Evolutionary conservation across 2,888 invertebrate species (phyloP).

Genomic region (Onthophagus sagittarius): DNA sequence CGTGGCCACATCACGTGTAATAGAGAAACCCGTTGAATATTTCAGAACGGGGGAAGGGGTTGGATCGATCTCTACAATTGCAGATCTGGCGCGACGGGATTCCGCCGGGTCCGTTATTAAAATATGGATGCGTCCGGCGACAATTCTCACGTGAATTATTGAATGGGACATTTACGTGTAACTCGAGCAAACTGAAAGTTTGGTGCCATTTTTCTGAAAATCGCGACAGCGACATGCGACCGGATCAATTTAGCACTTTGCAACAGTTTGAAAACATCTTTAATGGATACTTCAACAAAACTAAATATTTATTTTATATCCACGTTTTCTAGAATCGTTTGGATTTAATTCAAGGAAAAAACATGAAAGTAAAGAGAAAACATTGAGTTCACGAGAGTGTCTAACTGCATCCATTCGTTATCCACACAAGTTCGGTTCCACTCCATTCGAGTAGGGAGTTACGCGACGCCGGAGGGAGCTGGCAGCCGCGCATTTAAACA

Average conservation of each 20-base stretch:
- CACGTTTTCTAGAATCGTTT: background rate
- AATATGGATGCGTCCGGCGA: background rate
- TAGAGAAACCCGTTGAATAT: background rate
- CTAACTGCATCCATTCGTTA: constrained; percentile 33
- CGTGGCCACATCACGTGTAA: background rate
- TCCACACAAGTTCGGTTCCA: constrained; percentile 32
- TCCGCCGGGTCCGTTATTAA: background rate
- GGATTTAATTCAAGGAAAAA: background rate
- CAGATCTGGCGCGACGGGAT: background rate
- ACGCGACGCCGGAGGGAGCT: background rate
- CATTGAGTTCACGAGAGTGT: constrained; percentile 16
- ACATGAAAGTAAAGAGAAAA: no score
- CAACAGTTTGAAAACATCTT: background rate
- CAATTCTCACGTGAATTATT: background rate
- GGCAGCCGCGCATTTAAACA: constrained; percentile 15
- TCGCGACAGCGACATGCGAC: background rate
- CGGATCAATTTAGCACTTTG: background rate
- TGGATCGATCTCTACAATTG: background rate
- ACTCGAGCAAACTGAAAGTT: background rate
- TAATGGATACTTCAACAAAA: no score
- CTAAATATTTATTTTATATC: no score
- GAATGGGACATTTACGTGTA: background rate
- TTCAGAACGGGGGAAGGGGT: background rate
- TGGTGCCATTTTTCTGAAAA: background rate
- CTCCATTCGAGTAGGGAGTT: constrained; percentile 31